These are phyloP conservation scores for Pelobates fuscus DNA, from an alignment of 2,113 vertebrate species.

Conservation along the genomic window DNA sequence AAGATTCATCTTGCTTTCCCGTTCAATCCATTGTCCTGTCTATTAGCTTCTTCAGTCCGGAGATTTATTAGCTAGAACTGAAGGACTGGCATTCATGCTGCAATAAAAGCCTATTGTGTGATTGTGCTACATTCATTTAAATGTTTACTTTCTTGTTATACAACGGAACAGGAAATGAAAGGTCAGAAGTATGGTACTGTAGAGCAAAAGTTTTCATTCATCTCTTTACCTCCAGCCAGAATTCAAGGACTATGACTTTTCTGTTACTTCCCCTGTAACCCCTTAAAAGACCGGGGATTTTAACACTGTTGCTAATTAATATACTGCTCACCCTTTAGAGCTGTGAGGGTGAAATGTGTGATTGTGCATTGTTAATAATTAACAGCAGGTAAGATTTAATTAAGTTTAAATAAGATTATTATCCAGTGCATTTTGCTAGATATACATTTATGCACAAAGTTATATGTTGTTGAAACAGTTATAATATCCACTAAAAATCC, in stretches of 20 bases:
- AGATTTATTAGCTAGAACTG: constrained; percentile 65
- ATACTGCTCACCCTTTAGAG: no score
- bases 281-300: not conserved
- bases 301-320: no score
- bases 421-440: no score
- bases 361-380: no score
- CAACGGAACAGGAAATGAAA: constrained; percentile 70
- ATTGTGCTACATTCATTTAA: constrained; percentile 59
- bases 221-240: constrained; percentile 56
- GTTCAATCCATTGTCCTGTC: constrained; percentile 33
- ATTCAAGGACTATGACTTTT: constrained; percentile 60
- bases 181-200: constrained; percentile 57
- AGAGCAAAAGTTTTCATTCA: constrained; percentile 57
- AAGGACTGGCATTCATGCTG: constrained; percentile 24
- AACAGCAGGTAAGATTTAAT: no score
- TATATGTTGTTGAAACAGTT: no score
- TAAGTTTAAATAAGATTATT: no score
- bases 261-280: constrained; percentile 39
- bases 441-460: no score
- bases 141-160: constrained; percentile 78
- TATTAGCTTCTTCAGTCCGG: constrained; percentile 64
- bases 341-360: no score
- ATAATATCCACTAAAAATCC: no score
- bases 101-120: constrained; percentile 62
- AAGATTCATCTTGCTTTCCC: constrained; percentile 35